These are phyloP conservation scores for Agrotis puta DNA, from an alignment of 2,888 invertebrate genomes.

Conservation along the genomic window DNA sequence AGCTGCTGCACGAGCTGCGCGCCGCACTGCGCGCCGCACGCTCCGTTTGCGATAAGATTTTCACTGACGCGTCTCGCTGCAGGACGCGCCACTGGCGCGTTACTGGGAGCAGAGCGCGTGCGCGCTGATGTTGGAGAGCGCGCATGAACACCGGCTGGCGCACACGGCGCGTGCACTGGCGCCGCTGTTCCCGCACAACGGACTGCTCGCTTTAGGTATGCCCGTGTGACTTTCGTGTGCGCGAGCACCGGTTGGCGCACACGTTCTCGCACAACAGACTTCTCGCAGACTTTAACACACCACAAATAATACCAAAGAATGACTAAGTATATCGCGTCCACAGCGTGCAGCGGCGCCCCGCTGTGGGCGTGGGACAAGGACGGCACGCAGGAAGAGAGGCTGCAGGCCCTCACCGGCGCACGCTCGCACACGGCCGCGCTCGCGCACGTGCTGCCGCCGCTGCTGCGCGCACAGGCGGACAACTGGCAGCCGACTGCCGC, in stretches of 20 bases:
- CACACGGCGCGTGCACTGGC: conserved; percentile 64
- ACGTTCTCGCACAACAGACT: conserved; percentile 66
- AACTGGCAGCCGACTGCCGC: conserved; percentile 58
- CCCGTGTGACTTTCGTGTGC: conserved; percentile 57
- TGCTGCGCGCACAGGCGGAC: conserved; percentile 57
- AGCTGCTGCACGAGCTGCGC: conserved; percentile 70
- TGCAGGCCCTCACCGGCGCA: conserved; percentile 59
- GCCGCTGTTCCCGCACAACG: conserved; percentile 68
- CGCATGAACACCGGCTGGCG: conserved; percentile 60
- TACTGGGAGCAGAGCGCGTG: conserved; percentile 77
- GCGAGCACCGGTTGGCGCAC: conserved; percentile 66
- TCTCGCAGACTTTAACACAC: conserved; percentile 65
- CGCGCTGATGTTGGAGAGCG: conserved; percentile 63
- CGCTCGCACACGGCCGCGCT: conserved; percentile 61
- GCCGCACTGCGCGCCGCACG: conserved; percentile 23
- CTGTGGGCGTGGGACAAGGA: conserved; percentile 58
- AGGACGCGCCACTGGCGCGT: conserved; percentile 59
- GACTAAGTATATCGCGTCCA: not conserved
- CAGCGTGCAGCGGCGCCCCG: conserved; percentile 69
- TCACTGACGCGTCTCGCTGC: conserved; percentile 19
- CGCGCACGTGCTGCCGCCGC: conserved; percentile 61
- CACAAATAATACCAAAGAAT: conserved; percentile 14
- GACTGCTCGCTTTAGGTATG: conserved; percentile 66
- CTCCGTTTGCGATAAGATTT: too few species aligned
- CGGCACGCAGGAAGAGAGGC: conserved; percentile 48